Evolutionary conservation across 2,113 vertebrate species (phyloP).

Genomic region (Etheostoma spectabile): DNA sequence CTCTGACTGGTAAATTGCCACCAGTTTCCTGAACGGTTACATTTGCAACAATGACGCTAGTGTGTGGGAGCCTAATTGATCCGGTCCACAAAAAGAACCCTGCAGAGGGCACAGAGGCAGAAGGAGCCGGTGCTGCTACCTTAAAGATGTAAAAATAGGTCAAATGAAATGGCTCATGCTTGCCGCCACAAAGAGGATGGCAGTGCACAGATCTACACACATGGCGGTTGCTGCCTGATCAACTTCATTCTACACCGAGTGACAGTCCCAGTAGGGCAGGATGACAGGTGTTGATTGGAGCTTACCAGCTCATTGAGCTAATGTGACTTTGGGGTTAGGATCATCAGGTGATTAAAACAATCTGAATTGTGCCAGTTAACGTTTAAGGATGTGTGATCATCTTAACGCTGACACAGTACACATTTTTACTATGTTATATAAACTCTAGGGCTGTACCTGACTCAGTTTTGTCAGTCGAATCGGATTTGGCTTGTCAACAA

Average conservation of each 20-base stretch:
- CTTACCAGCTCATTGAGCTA: slow-evolving; percentile 41
- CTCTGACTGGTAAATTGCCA: slow-evolving; percentile 49
- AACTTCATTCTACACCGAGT: not conserved
- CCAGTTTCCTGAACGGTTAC: slow-evolving; percentile 27
- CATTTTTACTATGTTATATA: slow-evolving; percentile 2
- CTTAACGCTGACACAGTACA: slow-evolving; percentile 1
- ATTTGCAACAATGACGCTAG: slow-evolving; percentile 47
- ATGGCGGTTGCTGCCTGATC: slow-evolving; percentile 41
- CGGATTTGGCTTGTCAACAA: no score
- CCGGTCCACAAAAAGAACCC: slow-evolving; percentile 50
- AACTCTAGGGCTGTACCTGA: not conserved
- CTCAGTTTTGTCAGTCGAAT: no score
- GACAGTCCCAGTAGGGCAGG: slow-evolving; percentile 47
- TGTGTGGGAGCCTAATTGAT: slow-evolving; percentile 72
- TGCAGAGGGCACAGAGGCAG: slow-evolving; percentile 41
- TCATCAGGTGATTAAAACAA: slow-evolving; percentile 40
- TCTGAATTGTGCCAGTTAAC: slow-evolving; percentile 7
- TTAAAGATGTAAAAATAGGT: slow-evolving; percentile 62
- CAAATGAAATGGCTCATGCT: slow-evolving; percentile 64
- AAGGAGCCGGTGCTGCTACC: slow-evolving; percentile 18
- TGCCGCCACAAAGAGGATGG: slow-evolving; percentile 41
- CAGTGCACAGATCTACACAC: slow-evolving; percentile 9
- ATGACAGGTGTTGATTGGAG: slow-evolving; percentile 55
- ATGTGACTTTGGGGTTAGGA: slow-evolving; percentile 40
- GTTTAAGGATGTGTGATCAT: slow-evolving; percentile 23